Conservation (phyloP, 2,888 invertebrate genomes). For the Gryllus longicercus region DNA sequence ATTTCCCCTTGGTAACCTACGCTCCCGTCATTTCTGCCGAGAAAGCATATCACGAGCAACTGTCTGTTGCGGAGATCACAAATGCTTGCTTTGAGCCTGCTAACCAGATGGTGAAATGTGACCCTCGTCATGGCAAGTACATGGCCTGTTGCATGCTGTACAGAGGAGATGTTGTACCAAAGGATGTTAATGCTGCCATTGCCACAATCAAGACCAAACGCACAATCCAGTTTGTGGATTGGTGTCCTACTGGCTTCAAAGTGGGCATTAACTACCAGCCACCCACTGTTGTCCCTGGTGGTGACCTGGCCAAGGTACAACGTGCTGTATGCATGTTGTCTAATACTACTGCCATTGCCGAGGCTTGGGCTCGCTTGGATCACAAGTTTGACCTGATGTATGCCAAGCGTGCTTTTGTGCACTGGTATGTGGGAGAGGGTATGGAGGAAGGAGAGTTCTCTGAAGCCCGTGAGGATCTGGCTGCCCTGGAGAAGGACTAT, state of each 20-base stretch:
- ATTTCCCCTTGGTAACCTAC: slow-evolving; percentile 57
- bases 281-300: slow-evolving; percentile 58
- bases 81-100: slow-evolving; percentile 55
- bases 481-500: slow-evolving; percentile 74
- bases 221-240: slow-evolving; percentile 47
- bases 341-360: slow-evolving; percentile 87
- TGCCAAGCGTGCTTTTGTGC: slow-evolving; percentile 59
- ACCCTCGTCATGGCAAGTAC: slow-evolving; percentile 44
- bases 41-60: slow-evolving; percentile 52
- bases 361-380: slow-evolving; percentile 77
- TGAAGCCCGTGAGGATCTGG: slow-evolving; percentile 82
- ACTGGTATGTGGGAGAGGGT: slow-evolving; percentile 61
- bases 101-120: slow-evolving; percentile 49
- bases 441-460: slow-evolving; percentile 57
- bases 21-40: slow-evolving; percentile 52
- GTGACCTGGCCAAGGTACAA: slow-evolving; percentile 54
- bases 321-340: slow-evolving; percentile 61
- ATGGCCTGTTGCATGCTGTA: slow-evolving; percentile 44
- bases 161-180: slow-evolving; percentile 46
- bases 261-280: slow-evolving; percentile 80
- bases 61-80: slow-evolving; percentile 52
- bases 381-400: slow-evolving; percentile 63
- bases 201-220: slow-evolving; percentile 39
- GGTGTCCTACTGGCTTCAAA: slow-evolving; percentile 52
- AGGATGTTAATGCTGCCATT: slow-evolving; percentile 44